Base-by-base conservation (phyloP, 2,888 invertebrate species). In the Aelia acuminata region DNA sequence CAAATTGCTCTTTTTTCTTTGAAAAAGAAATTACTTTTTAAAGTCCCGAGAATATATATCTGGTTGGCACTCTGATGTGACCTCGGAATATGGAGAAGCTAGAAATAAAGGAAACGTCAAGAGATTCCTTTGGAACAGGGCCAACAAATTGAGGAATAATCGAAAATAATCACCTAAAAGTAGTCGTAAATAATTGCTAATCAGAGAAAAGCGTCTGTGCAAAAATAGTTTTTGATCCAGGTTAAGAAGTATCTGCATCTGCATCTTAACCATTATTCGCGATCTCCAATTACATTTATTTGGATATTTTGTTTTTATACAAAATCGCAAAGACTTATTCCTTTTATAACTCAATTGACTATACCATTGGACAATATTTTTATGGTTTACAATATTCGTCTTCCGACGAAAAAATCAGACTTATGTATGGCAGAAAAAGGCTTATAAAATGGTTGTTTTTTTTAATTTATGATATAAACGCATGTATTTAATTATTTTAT, bases 121-220 rank as follows among this genome's bases (percentile, higher is more conserved):
- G 63, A 70, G 18, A 18, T 70, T 70, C 35, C 35, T 35, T 70
- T 70, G 63, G 63, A 35, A 18, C 20, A 5, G 2, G 8, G 15
- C 63, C 63, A 70, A 20, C 15, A 35, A 70, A 70, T 70, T 35
- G 20, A 70, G 35, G 63, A 70, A 70, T 70, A 70, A 70, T 70
- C 63, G 35, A 70, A 70, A 70, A 70, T 70, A 70, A 18, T 31
- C 31, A 22, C 31, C 63, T 70, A 70, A 70, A 70, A 70, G 35
- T 70, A 70, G 18, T 31, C 18, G 15, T 70, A 70, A 35, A 70
- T 70, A 70, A 70, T 35, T 35, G 13, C 18, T 35, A 20, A 35
- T 35, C 31, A 1, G 31, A 8, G 35, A 7, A 35, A 31, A 35
- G 26, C 26, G 3, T 20, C 3, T 35, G 1, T 70, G 1, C 7